Evolutionary conservation across 1,140 invertebrate species (phyloP).

Genomic region (Zophobas atratus): DNA sequence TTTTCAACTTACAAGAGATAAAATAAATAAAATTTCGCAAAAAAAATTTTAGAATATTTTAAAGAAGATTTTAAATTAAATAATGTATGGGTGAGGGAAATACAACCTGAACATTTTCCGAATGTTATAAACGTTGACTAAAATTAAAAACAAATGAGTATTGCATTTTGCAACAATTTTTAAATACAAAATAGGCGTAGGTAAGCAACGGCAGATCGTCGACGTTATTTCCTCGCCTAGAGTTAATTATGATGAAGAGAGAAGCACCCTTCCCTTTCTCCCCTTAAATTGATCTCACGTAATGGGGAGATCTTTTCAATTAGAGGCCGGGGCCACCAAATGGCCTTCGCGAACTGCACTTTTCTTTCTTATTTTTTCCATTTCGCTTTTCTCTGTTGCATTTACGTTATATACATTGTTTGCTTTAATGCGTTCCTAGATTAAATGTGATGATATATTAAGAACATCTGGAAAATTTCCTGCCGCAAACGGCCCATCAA

Average conservation of each 20-base stretch:
- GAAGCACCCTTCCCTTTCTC: constrained; percentile 4
- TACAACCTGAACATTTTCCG: too few species aligned
- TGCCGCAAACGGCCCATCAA: constrained; percentile 20
- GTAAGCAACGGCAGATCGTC: neutral
- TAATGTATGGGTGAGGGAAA: too few species aligned
- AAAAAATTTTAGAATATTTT: too few species aligned
- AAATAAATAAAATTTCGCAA: too few species aligned
- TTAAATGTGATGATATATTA: constrained; percentile 42
- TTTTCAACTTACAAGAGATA: too few species aligned
- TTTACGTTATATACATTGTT: constrained; percentile 35
- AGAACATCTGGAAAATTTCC: constrained; percentile 41
- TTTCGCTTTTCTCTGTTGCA: constrained; percentile 33
- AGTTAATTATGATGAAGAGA: constrained; percentile 41
- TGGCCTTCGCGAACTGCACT: constrained; percentile 41
- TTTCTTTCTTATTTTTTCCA: constrained; percentile 42
- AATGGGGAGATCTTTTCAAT: constrained; percentile 43
- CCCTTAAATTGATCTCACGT: constrained; percentile 41
- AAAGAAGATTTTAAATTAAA: too few species aligned
- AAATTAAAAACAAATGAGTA: too few species aligned
- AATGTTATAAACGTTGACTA: too few species aligned
- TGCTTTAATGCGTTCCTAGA: constrained; percentile 38
- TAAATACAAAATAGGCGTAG: neutral
- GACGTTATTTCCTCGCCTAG: constrained; percentile 14
- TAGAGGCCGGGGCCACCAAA: constrained; percentile 26
- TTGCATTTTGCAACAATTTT: neutral